Evolutionary conservation across 2,797 vertebrate genomes (phyloP), one percentile per base, ranked within the genome.

Genomic region (Anolis apletophallus): DNA sequence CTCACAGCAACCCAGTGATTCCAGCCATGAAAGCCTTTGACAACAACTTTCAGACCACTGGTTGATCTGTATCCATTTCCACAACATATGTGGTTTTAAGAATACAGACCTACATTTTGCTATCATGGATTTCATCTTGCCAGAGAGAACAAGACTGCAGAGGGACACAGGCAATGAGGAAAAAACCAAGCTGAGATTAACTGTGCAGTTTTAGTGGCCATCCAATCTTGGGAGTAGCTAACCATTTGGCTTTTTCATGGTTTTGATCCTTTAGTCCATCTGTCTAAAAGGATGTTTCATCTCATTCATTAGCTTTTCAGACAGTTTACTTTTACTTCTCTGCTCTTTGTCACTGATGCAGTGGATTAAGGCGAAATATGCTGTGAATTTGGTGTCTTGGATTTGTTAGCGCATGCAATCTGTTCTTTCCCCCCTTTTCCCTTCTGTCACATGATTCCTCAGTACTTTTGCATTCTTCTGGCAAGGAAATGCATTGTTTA

Each of bases 241-340:
- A 64, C 55, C 59, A 26, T 76, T 32, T 64, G 13, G 10, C 16
- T 85, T 12, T 17, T 90, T 90, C 26, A 6, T 87, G 50, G 46
- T 82, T 85, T 85, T 82, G 40, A 75, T 67, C 32, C 59, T 34
- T 84, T n/a, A 69, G 54, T 77, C 79, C 80, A 72, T 81, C 79
- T 78, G 46, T 78, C 55, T 82, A 19, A 84, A 84, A 40, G 74
- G 55, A 17, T 16, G 32, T 26, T 52, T 40, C 77, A 52, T 71
- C 29, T 36, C 69, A 5, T 55, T 81, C 80, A 90, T 91, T 84
- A 80, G 71, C 83, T 74, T 87, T 67, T 75, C 59, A 80, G 52
- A n/a, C 34, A 85, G 72, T 69, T 87, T 73, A 16, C 54, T 75
- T 46, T 85, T 21, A 76, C 64, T 67, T 19, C 36, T 50, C 26